Base-by-base conservation (phyloP, 2,113 vertebrate genomes). In the Pseudopipra pipra region DNA sequence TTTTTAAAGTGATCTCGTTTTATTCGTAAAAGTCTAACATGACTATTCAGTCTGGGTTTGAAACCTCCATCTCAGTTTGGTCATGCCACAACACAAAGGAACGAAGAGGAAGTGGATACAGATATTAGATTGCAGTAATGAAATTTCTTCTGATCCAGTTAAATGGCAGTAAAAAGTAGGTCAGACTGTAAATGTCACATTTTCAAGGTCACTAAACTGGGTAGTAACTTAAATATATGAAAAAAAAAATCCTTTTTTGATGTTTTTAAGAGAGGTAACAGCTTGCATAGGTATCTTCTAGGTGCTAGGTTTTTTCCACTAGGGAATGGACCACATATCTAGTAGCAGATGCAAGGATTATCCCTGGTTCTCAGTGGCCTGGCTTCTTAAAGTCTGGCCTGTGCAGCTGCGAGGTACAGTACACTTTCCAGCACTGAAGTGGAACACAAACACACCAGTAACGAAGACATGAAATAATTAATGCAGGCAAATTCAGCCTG, bases 191-290 rank as follows among this genome's bases (percentile, higher is more conserved):
- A 66, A 33, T 2, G 3, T 49, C 75, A 46, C 21, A 59, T 74
- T 92, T 91, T 86, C 72, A 93, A 94, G 85, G 90, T 86, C 75
- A 93, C 23, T 41, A 66, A 90, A 88, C 46, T 73, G 17, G 11
- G 23, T 49, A 77, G 14, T 15, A 94, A 76, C 12, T 68, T 72
- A 37, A 82, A 59, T 33, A 41, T 8, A 44, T 86, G 27, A 30
- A 56, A 3, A 2, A 43, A 22, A 56, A 22, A 13, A 9, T 17
- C 4, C 3, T 61, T 74, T 63, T 52, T 19, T 2, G 0, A 27
- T 27, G 13, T 20, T 90, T 90, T 79, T 24, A 78, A 71, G 20
- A 47, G 18, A 67, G 21, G 16, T 51, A 33, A 51, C 8, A 84
- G 27, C 59, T 73, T 52, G 37, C 30, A 43, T 1, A 43, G 28